These are phyloP conservation scores for Bombus fervidus DNA, from an alignment of 1,140 invertebrate species.

Conservation along the genomic window DNA sequence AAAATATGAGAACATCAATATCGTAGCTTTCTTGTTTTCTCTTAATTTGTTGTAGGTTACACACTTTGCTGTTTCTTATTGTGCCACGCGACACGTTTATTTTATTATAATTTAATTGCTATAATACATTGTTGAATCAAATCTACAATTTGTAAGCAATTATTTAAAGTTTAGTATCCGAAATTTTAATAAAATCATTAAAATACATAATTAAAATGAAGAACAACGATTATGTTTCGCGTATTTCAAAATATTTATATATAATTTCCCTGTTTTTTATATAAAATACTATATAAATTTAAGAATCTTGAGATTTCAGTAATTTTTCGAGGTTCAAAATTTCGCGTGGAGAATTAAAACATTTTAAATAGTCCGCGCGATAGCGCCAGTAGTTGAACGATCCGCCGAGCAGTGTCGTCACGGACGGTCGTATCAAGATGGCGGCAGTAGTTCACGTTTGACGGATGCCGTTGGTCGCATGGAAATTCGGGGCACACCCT, in stretches of 20 bases:
- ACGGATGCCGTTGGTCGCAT: conserved; percentile 67
- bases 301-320: background rate
- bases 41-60: background rate
- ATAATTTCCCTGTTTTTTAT: background rate
- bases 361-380: conserved; percentile 1
- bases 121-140: background rate
- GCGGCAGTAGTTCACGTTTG: conserved; percentile 71
- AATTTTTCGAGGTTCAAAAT: background rate
- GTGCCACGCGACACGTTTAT: background rate
- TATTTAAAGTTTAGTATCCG: too few species aligned
- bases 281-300: background rate
- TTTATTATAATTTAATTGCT: too few species aligned
- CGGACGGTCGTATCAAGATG: conserved; percentile 63
- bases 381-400: background rate
- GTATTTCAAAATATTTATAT: background rate
- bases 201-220: background rate
- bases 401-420: background rate
- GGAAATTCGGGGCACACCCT: conserved; percentile 66
- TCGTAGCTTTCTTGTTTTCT: background rate
- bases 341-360: background rate
- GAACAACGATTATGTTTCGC: too few species aligned
- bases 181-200: background rate
- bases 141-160: background rate
- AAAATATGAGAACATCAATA: background rate
- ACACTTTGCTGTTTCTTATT: background rate